Evolutionary conservation across 2,797 vertebrate genomes (phyloP), one percentile per base, ranked within the genome.

Genomic region (Artibeus lituratus): DNA sequence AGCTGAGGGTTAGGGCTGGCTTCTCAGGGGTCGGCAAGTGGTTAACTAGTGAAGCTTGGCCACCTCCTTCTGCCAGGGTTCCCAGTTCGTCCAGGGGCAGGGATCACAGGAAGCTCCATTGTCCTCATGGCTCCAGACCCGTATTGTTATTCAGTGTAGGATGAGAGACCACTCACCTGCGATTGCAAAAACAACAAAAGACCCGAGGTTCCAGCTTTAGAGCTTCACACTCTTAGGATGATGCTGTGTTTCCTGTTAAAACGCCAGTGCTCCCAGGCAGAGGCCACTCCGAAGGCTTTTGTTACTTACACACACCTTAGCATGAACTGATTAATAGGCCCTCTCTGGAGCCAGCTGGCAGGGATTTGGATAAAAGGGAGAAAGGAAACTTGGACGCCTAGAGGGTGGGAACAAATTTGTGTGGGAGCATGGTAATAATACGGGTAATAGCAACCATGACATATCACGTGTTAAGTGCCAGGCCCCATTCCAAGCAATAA

Each of bases 401-500:
- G 51, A 80, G n/a, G 44, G 76, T 81, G 24, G 51, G 24, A 59
- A 76, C n/a, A 12, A 15, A 53, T 12, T 7, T 59, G 59, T 32
- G 39, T 78, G 77, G 70, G 69, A 62, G 21, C 3, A 0, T 26
- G n/a, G 59, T 16, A 44, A 39, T 18, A 29, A 55, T 12, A 57
- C 0, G 8, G 26, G 29, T 44, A 42, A 51, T 0, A 14, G 69
- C 14, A 74, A 86, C 10, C 19, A 2, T 10, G 15, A 7, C 0
- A 42, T 14, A 37, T 16, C 51, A 3, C 0, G 15, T 37, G 3
- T 32, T 18, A 6, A 1, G 5, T 49, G 53, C 67, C 78, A 69
- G 72, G 44, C 8, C 10, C 53, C 2, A 4, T 42, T 53, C 37
- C 42, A 37, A 69, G 47, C 76, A n/a, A 39, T 0, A 18, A 67